These are phyloP conservation scores for Cinclus cinclus DNA, from an alignment of 2,113 vertebrate species.

Conservation along the genomic window DNA sequence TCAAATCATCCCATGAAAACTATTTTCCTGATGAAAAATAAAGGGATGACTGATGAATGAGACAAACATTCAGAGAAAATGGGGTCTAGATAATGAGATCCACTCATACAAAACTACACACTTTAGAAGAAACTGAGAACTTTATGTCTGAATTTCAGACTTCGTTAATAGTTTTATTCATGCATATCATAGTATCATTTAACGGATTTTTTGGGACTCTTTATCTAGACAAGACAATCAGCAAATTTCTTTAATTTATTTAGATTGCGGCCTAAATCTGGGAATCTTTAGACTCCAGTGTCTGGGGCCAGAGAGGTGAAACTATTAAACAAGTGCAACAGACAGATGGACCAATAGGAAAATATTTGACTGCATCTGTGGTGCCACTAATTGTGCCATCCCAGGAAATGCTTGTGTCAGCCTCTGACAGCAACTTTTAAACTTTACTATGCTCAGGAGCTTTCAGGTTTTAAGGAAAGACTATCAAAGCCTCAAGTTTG, in stretches of 20 bases:
- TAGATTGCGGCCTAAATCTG: not conserved
- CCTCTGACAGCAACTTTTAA: not conserved
- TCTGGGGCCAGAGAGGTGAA: not conserved
- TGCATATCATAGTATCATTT: not conserved
- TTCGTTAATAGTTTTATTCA: not conserved
- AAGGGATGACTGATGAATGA: not conserved
- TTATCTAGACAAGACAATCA: not conserved
- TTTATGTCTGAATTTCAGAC: not conserved
- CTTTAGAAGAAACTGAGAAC: not conserved
- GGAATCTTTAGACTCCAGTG: not conserved
- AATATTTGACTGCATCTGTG: not conserved
- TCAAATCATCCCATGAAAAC: not conserved
- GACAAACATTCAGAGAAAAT: not conserved
- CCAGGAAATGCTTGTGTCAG: not conserved
- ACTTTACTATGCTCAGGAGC: not conserved
- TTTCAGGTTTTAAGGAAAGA: not conserved
- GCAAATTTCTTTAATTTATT: not conserved
- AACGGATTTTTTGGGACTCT: accelerated
- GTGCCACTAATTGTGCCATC: not conserved
- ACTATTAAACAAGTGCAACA: not conserved
- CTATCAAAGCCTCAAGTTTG: not conserved
- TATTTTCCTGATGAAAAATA: not conserved
- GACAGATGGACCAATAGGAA: not conserved
- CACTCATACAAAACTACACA: not conserved
- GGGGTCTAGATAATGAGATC: not conserved